Percentiles rank a stretch among this genome's conserved stretches.
phyloP scores from a whole-genome alignment of 2,113 vertebrate genomes.

The Aplodontia rufa region DNA sequence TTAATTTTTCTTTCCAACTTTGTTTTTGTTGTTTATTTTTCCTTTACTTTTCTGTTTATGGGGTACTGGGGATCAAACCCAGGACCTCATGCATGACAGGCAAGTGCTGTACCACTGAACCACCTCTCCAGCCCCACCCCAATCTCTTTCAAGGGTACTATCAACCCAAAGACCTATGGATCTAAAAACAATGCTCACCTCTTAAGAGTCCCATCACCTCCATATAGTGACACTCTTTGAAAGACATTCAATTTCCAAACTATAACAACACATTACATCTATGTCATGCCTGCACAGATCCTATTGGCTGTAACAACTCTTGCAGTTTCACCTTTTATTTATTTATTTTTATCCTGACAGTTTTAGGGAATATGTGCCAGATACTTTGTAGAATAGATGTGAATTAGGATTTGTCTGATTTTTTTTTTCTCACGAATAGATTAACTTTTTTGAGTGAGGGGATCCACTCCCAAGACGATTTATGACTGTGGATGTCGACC shows the following conservation, averaged over 20 bases:
- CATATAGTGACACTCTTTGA: not conserved
- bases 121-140: too few species aligned
- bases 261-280: not conserved
- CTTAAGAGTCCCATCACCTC: not conserved
- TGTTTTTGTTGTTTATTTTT: too few species aligned
- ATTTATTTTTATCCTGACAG: not conserved
- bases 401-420: not conserved
- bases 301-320: not conserved
- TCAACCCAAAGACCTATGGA: not conserved
- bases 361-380: not conserved
- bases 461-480: not conserved
- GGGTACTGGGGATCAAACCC: too few species aligned
- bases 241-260: not conserved
- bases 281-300: not conserved
- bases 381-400: not conserved
- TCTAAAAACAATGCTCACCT: not conserved
- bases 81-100: too few species aligned
- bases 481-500: not conserved
- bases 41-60: too few species aligned
- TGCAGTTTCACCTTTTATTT: not conserved
- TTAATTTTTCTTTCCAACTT: too few species aligned
- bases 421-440: not conserved
- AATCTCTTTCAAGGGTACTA: not conserved
- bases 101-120: too few species aligned
- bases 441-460: not conserved